Conservation (phyloP, 1,140 invertebrate genomes). For the Nomia melanderi region DNA sequence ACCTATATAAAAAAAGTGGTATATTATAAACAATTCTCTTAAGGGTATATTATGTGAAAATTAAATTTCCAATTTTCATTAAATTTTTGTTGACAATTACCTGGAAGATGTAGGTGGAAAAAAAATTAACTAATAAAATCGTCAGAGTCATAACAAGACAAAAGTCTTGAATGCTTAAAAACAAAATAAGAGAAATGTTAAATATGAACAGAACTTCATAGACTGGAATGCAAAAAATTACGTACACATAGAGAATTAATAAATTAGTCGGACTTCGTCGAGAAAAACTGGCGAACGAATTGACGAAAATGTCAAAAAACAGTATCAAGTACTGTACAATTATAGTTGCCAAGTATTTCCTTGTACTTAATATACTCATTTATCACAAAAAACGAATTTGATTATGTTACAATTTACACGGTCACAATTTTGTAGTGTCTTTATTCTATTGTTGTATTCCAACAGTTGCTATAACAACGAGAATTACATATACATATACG, state of each 20-base stretch:
- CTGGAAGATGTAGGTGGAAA: conserved; percentile 88
- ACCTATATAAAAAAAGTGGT: conserved; percentile 78
- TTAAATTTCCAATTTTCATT: neutral
- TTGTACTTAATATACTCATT: conserved; percentile 76
- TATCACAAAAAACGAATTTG: conserved; percentile 22
- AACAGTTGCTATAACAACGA: conserved; percentile 14
- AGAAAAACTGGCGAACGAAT: conserved; percentile 76
- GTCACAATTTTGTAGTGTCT: neutral
- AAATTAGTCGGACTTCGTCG: conserved; percentile 71
- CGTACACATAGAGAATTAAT: conserved; percentile 77
- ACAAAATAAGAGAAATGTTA: conserved; percentile 56
- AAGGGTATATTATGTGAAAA: conserved; percentile 34
- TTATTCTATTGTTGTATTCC: neutral
- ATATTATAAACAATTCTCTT: neutral
- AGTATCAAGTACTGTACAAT: conserved; percentile 75
- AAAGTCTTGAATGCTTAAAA: conserved; percentile 85
- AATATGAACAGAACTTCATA: conserved; percentile 9
- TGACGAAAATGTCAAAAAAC: conserved; percentile 75
- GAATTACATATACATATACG: neutral
- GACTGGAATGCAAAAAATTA: conserved; percentile 31
- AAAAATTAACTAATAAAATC: conserved; percentile 85
- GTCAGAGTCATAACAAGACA: conserved; percentile 85
- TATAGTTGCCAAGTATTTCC: conserved; percentile 72
- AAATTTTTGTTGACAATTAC: conserved; percentile 77
- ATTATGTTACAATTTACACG: neutral